Percentiles rank a stretch among this genome's conserved stretches.
Conservation (phyloP, 1,140 invertebrate genomes). For the Parasteatoda tepidariorum region DNA sequence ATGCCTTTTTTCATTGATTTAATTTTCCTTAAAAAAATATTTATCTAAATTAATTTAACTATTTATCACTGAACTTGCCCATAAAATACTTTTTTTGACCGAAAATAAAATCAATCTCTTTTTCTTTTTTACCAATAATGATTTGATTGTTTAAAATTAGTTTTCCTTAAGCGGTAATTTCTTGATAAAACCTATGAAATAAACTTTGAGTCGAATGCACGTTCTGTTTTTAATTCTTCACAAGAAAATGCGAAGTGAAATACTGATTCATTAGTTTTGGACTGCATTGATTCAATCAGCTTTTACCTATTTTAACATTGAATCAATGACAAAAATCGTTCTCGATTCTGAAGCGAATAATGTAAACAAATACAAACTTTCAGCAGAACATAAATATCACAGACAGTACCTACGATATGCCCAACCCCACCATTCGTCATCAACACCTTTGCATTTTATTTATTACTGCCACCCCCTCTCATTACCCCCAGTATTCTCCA, state of each 20-base stretch:
- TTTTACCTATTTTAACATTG: not conserved
- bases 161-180: too few species aligned
- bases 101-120: too few species aligned
- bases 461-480: not conserved
- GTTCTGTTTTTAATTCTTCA: not conserved
- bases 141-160: too few species aligned
- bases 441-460: not conserved
- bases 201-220: not conserved
- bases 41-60: too few species aligned
- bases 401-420: not conserved
- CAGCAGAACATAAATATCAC: not conserved
- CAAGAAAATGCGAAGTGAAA: too few species aligned
- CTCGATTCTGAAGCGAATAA: not conserved
- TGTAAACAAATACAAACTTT: not conserved
- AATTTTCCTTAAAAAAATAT: too few species aligned
- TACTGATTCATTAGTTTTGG: too few species aligned
- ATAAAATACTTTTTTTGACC: too few species aligned
- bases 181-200: not conserved
- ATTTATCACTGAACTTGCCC: too few species aligned
- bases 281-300: too few species aligned
- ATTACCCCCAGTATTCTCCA: not conserved
- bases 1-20: too few species aligned
- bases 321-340: not conserved
- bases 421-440: not conserved
- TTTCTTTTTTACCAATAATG: too few species aligned